A percentile compares a stretch with the other conserved stretches of the same genome.
Evolutionary conservation across 2,113 vertebrate genomes (phyloP).

Genomic region (Morone saxatilis): DNA sequence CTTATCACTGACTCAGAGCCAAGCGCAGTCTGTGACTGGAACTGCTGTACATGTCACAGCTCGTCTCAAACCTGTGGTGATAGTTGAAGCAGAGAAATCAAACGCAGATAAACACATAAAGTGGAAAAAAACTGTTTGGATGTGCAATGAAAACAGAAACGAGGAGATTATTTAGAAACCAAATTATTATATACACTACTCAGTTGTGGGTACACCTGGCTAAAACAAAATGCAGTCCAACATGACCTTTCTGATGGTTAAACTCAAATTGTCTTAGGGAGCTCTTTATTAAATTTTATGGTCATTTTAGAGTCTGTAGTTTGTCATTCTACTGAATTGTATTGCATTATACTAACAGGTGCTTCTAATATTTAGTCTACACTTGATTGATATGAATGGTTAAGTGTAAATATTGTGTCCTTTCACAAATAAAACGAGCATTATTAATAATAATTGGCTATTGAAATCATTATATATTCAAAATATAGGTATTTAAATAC

Average conservation of each 20-base stretch:
- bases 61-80: slow-evolving; percentile 40
- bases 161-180: neutral
- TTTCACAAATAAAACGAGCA: neutral
- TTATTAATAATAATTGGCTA: neutral
- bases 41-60: slow-evolving; percentile 52
- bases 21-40: slow-evolving; percentile 60
- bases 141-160: neutral
- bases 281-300: neutral
- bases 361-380: neutral
- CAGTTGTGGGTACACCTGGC: neutral
- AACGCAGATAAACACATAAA: slow-evolving; percentile 3
- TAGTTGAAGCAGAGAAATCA: slow-evolving; percentile 27
- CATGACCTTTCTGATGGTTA: neutral
- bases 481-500: neutral
- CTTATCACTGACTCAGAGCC: slow-evolving; percentile 65
- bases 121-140: slow-evolving; percentile 13
- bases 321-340: too few relatives aligned
- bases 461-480: neutral
- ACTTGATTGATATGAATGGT: neutral
- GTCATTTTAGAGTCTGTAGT: neutral
- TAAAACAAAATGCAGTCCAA: neutral
- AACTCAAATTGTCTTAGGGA: neutral
- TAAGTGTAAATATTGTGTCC: neutral
- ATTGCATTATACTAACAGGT: neutral
- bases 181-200: neutral